phyloP scores from a whole-genome alignment of 1,140 invertebrate species.

The Daktulosphaira vitifoliae region DNA sequence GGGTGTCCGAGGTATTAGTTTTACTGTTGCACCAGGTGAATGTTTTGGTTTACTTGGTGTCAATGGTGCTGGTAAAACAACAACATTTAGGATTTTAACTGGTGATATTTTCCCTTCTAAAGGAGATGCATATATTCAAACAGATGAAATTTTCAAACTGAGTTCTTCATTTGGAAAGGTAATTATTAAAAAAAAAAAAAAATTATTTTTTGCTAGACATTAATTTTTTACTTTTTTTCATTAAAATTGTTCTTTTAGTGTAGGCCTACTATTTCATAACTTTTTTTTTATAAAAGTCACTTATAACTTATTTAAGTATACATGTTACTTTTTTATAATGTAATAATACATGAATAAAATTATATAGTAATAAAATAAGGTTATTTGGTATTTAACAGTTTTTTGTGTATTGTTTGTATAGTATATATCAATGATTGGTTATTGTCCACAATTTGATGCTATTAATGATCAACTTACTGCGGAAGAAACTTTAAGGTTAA shows the following conservation, averaged over 20 bases:
- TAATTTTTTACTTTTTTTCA: too few relatives aligned
- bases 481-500: constrained; percentile 63
- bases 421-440: constrained; percentile 56
- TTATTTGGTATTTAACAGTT: not conserved
- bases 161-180: not conserved
- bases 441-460: constrained; percentile 79
- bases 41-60: constrained; percentile 86
- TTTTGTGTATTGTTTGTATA: constrained; percentile 36
- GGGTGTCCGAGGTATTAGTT: constrained; percentile 64
- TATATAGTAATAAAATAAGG: too few relatives aligned
- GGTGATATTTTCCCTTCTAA: constrained; percentile 46
- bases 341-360: too few relatives aligned
- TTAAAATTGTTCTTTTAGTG: too few relatives aligned
- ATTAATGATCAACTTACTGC: constrained; percentile 72
- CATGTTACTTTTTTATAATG: too few relatives aligned
- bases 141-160: constrained; percentile 6
- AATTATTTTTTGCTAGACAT: not conserved
- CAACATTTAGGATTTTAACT: constrained; percentile 82
- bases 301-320: too few relatives aligned
- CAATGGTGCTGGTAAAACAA: constrained; percentile 79
- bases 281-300: too few relatives aligned
- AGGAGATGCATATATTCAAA: constrained; percentile 35
- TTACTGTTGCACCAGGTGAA: constrained; percentile 61
- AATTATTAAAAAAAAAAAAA: not conserved
- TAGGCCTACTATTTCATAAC: too few relatives aligned